A percentile compares a stretch with the other conserved stretches of the same genome.
Conservation (phyloP, 2,113 vertebrate species). For the Elephas maximus region DNA sequence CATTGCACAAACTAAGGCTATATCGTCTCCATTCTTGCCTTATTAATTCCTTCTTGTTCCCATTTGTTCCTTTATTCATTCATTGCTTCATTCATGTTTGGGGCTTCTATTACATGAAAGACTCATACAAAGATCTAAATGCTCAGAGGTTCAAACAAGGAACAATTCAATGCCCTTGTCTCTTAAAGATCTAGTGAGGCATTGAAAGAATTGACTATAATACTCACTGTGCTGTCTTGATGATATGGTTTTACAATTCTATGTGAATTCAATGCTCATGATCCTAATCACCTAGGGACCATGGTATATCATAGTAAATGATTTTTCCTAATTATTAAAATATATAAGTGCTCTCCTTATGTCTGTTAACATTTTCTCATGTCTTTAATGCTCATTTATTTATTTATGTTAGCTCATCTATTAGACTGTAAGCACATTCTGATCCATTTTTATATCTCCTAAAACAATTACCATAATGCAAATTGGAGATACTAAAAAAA, state of each 20-base stretch:
- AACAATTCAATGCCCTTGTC: not conserved
- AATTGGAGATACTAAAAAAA: not conserved
- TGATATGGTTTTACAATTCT: not conserved
- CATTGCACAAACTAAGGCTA: not conserved
- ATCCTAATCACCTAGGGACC: not conserved
- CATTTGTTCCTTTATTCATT: not conserved
- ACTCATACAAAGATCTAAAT: not conserved
- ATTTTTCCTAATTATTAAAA: constrained; percentile 13
- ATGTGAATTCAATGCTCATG: not conserved
- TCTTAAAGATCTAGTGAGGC: not conserved
- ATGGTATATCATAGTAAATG: not conserved
- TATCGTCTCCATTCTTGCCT: not conserved
- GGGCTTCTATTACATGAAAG: not conserved
- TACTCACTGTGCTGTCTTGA: not conserved
- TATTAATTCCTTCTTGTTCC: not conserved
- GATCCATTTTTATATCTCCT: not conserved
- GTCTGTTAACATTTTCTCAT: constrained; percentile 10
- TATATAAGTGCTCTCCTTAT: not conserved
- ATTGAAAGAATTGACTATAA: accelerated
- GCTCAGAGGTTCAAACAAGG: not conserved
- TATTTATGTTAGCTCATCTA: not conserved
- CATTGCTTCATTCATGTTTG: not conserved
- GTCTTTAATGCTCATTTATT: not conserved
- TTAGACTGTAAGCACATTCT: not conserved
- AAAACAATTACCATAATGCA: not conserved